A percentile compares a stretch with the other conserved stretches of the same genome.
These are phyloP conservation scores for Calycopis cecrops DNA, from an alignment of 1,140 invertebrate species.

Conservation along the genomic window DNA sequence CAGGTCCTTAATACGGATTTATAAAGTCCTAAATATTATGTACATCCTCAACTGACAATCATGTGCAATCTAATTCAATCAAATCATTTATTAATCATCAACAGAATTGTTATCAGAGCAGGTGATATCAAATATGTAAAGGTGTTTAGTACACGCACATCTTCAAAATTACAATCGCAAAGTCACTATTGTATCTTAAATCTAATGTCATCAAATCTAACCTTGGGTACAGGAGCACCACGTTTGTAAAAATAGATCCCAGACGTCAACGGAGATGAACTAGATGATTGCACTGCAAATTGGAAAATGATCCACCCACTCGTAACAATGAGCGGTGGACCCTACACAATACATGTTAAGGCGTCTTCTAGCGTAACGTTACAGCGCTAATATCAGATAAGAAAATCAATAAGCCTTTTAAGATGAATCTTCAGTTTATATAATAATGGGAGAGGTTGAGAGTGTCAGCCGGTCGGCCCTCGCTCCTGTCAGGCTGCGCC, in stretches of 20 bases:
- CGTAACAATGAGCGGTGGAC: neutral
- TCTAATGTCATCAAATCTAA: too few relatives aligned
- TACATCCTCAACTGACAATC: too few relatives aligned
- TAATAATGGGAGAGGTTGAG: constrained; percentile 52
- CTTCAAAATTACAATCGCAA: too few relatives aligned
- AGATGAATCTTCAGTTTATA: constrained; percentile 53
- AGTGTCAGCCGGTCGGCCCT: constrained; percentile 52
- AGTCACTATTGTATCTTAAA: too few relatives aligned
- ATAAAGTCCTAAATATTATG: too few relatives aligned
- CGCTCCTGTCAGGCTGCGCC: constrained; percentile 48
- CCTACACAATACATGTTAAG: constrained; percentile 16
- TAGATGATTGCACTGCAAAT: neutral
- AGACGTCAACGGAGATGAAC: neutral
- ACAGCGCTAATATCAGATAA: constrained; percentile 28
- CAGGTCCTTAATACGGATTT: too few relatives aligned
- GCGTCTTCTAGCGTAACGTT: constrained; percentile 24
- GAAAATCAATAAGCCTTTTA: constrained; percentile 62
- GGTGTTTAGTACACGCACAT: too few relatives aligned
- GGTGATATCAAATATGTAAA: too few relatives aligned
- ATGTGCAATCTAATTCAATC: too few relatives aligned
- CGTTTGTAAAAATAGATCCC: neutral
- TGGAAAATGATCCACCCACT: constrained; percentile 6
- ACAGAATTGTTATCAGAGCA: too few relatives aligned
- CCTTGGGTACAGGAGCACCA: neutral
- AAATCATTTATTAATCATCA: too few relatives aligned